Base-by-base conservation (phyloP, 2,113 vertebrate genomes). In the Epinephelus lanceolatus region DNA sequence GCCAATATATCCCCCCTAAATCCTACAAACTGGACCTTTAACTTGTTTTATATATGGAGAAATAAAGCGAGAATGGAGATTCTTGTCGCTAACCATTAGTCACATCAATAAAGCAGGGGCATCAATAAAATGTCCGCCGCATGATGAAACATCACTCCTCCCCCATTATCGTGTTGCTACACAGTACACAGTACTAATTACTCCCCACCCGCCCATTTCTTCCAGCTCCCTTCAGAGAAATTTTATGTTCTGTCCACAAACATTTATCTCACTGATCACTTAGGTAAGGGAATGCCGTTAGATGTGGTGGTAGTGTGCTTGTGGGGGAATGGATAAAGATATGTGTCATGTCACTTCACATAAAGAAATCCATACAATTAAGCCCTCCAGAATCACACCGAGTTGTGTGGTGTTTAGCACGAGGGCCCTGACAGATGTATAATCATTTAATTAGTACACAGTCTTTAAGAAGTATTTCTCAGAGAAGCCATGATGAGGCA, bases 101-200 rank as follows among this genome's bases (percentile, higher is more conserved):
- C 76, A 80, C 25, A 21, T 62, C n/a, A 72, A 76, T 45, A 81
- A 86, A 85, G 75, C 70, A 57, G 52, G 30, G 3, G 67, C 68
- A 88, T 91, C 71, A 76, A 63, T 84, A 56, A 85, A 61, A 61
- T 67, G 59, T 52, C 51, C 6, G 3, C 51, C 18, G 3, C 18
- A 52, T 52, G 18, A 52, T 19, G 19, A 19, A 52, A 52, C 51
- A 9, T 52, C 55, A 61, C n/a, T 11, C 42, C 11, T 45, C 42
- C 42, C 42, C 42, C 42, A 45, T 45, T 45, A 45, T 8, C 42
- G 8, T 45, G 42, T 45, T 2, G 8, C 42, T 45, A 45, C 42
- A 12, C 42, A 45, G 74, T 59, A 79, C 52, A 82, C 79, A 86
- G 42, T 86, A 86, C 85, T 89, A 83, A 90, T 92, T 79, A 81